Evolutionary conservation across 2,797 vertebrate genomes (phyloP), one percentile per base, ranked within the genome.

Genomic region (Bovichtus variegatus): DNA sequence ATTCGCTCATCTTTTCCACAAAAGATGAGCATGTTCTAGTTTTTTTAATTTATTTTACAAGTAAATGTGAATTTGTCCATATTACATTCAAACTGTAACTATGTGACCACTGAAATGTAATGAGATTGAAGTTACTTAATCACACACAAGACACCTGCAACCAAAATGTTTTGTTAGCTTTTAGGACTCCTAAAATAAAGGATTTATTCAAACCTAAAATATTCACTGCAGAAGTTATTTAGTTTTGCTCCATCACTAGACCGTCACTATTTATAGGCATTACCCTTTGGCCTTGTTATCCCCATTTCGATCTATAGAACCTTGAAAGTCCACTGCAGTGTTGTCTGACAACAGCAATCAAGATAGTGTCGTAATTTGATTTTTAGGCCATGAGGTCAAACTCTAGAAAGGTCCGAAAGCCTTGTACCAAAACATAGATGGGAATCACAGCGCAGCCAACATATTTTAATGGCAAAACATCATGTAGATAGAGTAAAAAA

Each of bases 331-430:
- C 10, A 16, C 12, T n/a, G 63, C 38, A 12, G 36, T 68, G 40
- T 54, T 60, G 53, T 49, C 53, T 36, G 72, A 60, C 11, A 59
- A 21, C n/a, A 50, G 1, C 53, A 34, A 58, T 66, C 44, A 25
- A 34, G n/a, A 43, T 65, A 31, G n/a, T 53, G 55, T 53, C 43
- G 53, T 61, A 40, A 69, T 54, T 38, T 40, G 25, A 55, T 62
- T 49, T 34, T 23, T 5, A 62, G 13, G 47, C 27, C 46, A 31
- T 11, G 2, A 23, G 18, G 64, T 43, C 16, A 62, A 44, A 74
- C 21, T 58, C 11, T 44, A 4, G 9, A 49, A 58, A 66, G 43
- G 36, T 16, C 46, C 61, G 29, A 47, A 44, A 55, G 29, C 64
- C 18, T 21, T 27, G 5, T 21, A 54, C 19, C 31, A 49, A 62